A percentile compares a stretch with the other conserved stretches of the same genome.
Conservation (phyloP, 2,113 vertebrate species). For the Heptranchias perlo region DNA sequence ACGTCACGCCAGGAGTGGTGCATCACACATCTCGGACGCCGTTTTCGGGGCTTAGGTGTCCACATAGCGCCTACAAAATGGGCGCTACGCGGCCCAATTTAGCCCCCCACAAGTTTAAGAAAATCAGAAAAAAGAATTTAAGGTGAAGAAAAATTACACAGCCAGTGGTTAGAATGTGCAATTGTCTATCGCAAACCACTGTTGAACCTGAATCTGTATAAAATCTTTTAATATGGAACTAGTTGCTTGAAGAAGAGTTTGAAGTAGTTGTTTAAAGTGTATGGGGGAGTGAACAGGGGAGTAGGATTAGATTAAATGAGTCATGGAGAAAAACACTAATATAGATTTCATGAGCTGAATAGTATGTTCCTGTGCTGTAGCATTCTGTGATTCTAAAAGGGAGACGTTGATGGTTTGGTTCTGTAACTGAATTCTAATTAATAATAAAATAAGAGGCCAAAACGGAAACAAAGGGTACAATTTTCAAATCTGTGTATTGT, state of each 20-base stretch:
- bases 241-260: not conserved
- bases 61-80: too few species aligned
- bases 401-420: not conserved
- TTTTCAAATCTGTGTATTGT: not conserved
- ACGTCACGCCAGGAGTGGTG: too few species aligned
- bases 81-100: too few species aligned
- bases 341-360: not conserved
- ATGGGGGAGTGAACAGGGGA: not conserved
- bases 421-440: not conserved
- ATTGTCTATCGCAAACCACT: not conserved
- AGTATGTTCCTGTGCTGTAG: not conserved
- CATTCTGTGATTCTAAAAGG: not conserved
- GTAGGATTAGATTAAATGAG: constrained; percentile 10
- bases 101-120: too few species aligned
- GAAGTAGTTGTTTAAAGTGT: not conserved
- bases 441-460: not conserved
- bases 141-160: not conserved
- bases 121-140: not conserved
- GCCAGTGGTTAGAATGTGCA: not conserved
- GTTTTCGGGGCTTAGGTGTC: too few species aligned
- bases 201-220: not conserved
- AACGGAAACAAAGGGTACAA: not conserved
- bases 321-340: not conserved
- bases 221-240: not conserved
- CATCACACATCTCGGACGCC: too few species aligned